Evolutionary conservation across 2,113 vertebrate species (phyloP).

Genomic region (Sminthopsis crassicaudata): DNA sequence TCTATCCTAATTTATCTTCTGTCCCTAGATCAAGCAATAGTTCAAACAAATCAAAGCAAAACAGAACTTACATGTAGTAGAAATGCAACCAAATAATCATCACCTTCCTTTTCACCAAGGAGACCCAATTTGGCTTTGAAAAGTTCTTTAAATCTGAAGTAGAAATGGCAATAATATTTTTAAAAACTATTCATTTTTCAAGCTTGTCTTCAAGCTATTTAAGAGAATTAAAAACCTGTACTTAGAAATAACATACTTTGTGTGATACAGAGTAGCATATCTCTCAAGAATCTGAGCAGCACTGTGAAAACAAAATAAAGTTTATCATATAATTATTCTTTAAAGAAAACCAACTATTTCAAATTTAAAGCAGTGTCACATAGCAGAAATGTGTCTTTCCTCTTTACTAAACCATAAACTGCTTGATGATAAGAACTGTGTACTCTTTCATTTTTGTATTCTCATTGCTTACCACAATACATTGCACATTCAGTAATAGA

Average conservation of each 20-base stretch:
- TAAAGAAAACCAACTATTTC: too few species aligned
- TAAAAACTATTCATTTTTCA: constrained; percentile 49
- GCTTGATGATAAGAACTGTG: not conserved
- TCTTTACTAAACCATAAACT: not conserved
- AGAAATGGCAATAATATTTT: constrained; percentile 51
- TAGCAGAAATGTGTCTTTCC: not conserved
- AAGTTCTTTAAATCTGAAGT: constrained; percentile 85
- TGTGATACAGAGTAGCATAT: constrained; percentile 82
- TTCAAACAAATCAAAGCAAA: constrained; percentile 57
- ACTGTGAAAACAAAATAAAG: constrained; percentile 76
- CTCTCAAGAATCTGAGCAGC: constrained; percentile 82
- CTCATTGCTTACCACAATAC: not conserved
- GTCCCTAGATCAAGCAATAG: not conserved
- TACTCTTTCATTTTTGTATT: not conserved
- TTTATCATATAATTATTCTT: not conserved
- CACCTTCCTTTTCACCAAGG: constrained; percentile 80
- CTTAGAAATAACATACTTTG: constrained; percentile 79
- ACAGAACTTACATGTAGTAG: constrained; percentile 85
- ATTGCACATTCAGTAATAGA: not conserved
- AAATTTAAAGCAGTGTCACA: not conserved
- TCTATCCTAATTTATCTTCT: constrained; percentile 14
- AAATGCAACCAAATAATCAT: constrained; percentile 84
- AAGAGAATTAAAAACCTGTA: constrained; percentile 29
- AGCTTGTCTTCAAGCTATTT: constrained; percentile 15
- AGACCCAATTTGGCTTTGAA: constrained; percentile 89